Percentiles rank a stretch among this genome's conserved stretches.
Evolutionary conservation across 2,797 vertebrate species (phyloP).

Genomic region (Danio tinwini): DNA sequence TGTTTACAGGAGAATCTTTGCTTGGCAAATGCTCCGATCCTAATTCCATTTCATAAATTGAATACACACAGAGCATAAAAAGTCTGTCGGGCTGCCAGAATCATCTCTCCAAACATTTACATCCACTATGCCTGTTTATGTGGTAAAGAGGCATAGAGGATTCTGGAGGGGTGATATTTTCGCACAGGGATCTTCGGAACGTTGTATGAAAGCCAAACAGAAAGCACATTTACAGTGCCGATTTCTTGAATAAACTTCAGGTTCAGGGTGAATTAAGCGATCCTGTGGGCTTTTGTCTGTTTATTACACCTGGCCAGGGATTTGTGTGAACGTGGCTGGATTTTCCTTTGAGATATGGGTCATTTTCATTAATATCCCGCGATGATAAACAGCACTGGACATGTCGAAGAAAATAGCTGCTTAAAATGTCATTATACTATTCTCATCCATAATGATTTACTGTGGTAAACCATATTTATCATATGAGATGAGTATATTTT

Average conservation of each 20-base stretch:
- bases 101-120: constrained; percentile 84
- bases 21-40: constrained; percentile 37
- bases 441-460: constrained; percentile 13
- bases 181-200: constrained; percentile 40
- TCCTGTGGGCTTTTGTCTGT: constrained; percentile 17
- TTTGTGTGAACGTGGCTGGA: constrained; percentile 1
- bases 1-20: constrained; percentile 43
- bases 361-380: constrained; percentile 24
- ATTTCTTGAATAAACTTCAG: constrained; percentile 40
- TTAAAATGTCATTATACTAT: constrained; percentile 17
- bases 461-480: not conserved
- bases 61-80: constrained; percentile 33
- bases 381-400: constrained; percentile 19
- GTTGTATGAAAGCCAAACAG: constrained; percentile 35
- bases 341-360: constrained; percentile 15
- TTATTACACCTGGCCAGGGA: constrained; percentile 27
- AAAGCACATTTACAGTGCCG: constrained; percentile 38
- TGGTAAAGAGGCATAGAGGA: constrained; percentile 47
- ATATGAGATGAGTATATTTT: not conserved
- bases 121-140: constrained; percentile 80
- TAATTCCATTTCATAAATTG: constrained; percentile 51
- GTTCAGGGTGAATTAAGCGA: constrained; percentile 23
- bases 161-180: constrained; percentile 44
- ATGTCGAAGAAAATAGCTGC: constrained; percentile 7
- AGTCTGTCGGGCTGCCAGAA: constrained; percentile 68